A percentile compares a stretch with the other conserved stretches of the same genome.
Evolutionary conservation across 2,888 invertebrate genomes (phyloP).

Genomic region (Campopleginae sp.): DNA sequence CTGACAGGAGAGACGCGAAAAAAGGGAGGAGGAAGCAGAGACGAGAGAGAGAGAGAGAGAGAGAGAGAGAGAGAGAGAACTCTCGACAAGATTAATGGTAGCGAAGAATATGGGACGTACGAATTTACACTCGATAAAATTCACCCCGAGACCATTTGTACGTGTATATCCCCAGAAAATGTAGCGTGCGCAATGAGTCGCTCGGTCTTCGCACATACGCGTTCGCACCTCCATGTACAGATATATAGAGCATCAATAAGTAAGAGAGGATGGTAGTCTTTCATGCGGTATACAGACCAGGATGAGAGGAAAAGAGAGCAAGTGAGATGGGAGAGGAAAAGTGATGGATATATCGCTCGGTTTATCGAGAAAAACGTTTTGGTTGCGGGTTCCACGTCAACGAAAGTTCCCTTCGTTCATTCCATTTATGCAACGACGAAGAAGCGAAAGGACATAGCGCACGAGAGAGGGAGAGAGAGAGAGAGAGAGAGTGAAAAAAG

Average conservation of each 20-base stretch:
- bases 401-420: constrained; percentile 53
- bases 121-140: constrained; percentile 80
- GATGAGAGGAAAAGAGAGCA: constrained; percentile 4
- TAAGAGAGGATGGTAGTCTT: constrained; percentile 9
- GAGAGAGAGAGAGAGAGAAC: constrained; percentile 43
- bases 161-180: constrained; percentile 59
- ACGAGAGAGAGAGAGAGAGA: neutral
- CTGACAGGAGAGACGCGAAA: constrained; percentile 11
- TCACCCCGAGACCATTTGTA: constrained; percentile 72
- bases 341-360: constrained; percentile 14
- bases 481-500: neutral
- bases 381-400: constrained; percentile 53
- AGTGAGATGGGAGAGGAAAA: constrained; percentile 12
- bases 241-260: constrained; percentile 3
- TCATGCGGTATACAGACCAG: constrained; percentile 5
- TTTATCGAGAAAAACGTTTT: constrained; percentile 57
- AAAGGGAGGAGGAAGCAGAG: neutral
- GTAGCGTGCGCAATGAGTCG: constrained; percentile 60
- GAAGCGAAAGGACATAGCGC: constrained; percentile 52
- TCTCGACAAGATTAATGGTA: constrained; percentile 76
- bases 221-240: neutral
- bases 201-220: constrained; percentile 3
- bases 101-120: constrained; percentile 74
- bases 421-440: constrained; percentile 59
- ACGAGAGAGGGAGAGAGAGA: constrained; percentile 64